A percentile compares a stretch with the other conserved stretches of the same genome.
Conservation (phyloP, 53 echinoderm and acorn worm genomes). For the Paracentrotus lividus region DNA sequence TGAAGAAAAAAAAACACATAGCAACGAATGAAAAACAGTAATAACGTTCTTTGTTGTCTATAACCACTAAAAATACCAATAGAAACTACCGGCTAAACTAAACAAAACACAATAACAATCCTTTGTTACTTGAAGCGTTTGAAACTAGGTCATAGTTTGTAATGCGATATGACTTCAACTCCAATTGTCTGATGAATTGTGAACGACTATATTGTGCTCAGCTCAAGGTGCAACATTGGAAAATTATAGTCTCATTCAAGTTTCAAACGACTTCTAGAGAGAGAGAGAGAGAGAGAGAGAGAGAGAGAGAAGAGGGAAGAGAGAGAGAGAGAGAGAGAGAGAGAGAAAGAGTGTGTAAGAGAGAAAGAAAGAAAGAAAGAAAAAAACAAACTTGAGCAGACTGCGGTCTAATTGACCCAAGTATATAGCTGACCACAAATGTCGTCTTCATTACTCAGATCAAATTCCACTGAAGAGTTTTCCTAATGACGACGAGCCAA, state of each 20-base stretch:
- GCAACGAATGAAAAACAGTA: too few relatives aligned
- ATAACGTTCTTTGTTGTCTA: not conserved
- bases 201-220: not conserved
- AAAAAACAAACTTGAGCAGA: too few relatives aligned
- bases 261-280: not conserved
- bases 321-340: not conserved
- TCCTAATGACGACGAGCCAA: too few relatives aligned
- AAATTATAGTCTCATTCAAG: not conserved
- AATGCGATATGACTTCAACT: not conserved
- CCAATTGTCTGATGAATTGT: slow-evolving; percentile 27
- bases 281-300: not conserved
- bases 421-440: not conserved
- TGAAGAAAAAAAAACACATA: too few relatives aligned
- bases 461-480: not conserved
- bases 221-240: not conserved
- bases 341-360: not conserved
- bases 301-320: not conserved
- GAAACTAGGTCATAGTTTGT: not conserved
- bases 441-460: not conserved
- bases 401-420: not conserved
- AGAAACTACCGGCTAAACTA: too few relatives aligned
- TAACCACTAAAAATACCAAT: not conserved
- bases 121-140: not conserved
- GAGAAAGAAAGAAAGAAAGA: too few relatives aligned
- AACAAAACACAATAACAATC: not conserved